These are phyloP conservation scores for Plecturocebus donacophilus DNA, from an alignment of 2,113 vertebrate genomes.

Conservation along the genomic window DNA sequence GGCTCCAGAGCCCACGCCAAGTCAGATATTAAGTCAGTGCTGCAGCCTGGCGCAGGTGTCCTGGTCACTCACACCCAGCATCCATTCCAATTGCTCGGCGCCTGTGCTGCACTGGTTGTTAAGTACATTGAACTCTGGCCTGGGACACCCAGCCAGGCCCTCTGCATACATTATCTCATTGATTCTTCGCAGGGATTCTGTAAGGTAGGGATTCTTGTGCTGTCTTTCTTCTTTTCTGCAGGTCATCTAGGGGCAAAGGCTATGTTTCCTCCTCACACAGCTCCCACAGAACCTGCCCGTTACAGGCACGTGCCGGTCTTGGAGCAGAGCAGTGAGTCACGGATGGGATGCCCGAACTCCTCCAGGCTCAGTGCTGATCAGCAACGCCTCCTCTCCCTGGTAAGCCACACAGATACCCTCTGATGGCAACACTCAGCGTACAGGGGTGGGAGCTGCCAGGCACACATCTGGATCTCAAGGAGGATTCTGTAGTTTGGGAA, in stretches of 20 bases:
- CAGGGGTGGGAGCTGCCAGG: accelerated
- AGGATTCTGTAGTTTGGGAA: not conserved
- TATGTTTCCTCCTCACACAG: not conserved
- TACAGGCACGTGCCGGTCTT: not conserved
- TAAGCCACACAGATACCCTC: too few relatives aligned
- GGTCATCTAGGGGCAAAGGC: not conserved
- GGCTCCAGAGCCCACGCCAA: accelerated
- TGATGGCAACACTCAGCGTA: not conserved
- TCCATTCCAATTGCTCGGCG: not conserved
- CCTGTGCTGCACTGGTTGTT: accelerated
- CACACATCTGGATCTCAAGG: not conserved
- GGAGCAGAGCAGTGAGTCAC: not conserved
- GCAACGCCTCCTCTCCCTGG: not conserved
- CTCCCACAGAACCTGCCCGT: not conserved
- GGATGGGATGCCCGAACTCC: not conserved
- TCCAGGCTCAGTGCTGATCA: not conserved
- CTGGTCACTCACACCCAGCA: not conserved
- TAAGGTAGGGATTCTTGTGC: not conserved
- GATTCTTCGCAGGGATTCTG: not conserved
- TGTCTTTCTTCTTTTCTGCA: not conserved
- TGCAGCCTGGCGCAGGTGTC: accelerated
- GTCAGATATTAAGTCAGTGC: too few relatives aligned
- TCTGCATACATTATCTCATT: not conserved
- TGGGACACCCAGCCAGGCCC: not conserved
- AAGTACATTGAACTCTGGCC: not conserved